Evolutionary conservation across 2,888 invertebrate genomes (phyloP), one percentile per base, ranked within the genome.

Genomic region (Theristus sp.): DNA sequence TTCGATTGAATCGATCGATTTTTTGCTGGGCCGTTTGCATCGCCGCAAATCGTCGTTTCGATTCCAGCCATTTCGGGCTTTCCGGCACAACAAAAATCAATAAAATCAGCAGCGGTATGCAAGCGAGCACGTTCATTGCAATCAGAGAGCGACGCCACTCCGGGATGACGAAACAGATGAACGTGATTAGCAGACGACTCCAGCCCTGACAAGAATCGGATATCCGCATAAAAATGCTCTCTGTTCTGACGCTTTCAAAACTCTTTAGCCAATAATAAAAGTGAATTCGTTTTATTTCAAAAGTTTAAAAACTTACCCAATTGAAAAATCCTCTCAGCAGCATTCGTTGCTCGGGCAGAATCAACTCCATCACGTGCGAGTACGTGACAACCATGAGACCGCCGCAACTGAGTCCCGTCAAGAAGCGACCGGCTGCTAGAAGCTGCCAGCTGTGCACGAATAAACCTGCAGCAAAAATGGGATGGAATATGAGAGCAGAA

Each of bases 21-120:
- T n/a, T n/a, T n/a, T n/a, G n/a, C n/a, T n/a, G n/a, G n/a, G n/a
- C n/a, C n/a, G n/a, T n/a, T n/a, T n/a, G n/a, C n/a, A n/a, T n/a
- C n/a, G n/a, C n/a, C n/a, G n/a, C n/a, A n/a, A n/a, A n/a, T n/a
- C n/a, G n/a, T n/a, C n/a, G n/a, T n/a, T n/a, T n/a, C n/a, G n/a
- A n/a, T n/a, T n/a, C n/a, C n/a, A 71, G 67, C 71, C 71, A 71
- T 1, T 69, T 71, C 13, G 71, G 71, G 58, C 69, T 69, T 58
- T 71, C 71, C 10, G 71, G 71, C 57, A 71, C 67, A n/a, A 71
- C 59, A 60, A 71, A 71, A 25, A 69, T 54, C 20, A 71, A 62
- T 52, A 71, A 67, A 6, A 71, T 38, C 2, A 71, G 63, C 3
- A 67, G 67, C 13, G 71, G 71, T 28, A 67, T 60, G n/a, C 38